Conservation (phyloP, 2,888 invertebrate genomes). For the Galeruca laticollis region DNA sequence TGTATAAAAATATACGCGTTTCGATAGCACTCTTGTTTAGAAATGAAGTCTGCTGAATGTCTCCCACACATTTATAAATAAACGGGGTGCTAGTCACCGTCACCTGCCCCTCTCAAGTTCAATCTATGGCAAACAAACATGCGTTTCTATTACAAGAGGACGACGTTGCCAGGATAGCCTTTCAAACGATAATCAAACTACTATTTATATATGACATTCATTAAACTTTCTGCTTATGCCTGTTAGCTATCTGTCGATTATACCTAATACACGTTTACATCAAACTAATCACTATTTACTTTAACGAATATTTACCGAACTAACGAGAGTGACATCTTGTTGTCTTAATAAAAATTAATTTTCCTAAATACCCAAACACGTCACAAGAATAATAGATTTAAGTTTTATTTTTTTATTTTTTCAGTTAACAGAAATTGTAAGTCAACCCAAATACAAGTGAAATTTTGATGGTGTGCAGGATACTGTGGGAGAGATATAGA, state of each 20-base stretch:
- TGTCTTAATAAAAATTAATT: constrained; percentile 50
- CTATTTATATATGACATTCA: constrained; percentile 57
- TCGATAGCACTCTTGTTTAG: constrained; percentile 62
- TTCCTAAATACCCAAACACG: constrained; percentile 16
- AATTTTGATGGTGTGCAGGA: no score
- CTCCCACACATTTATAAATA: constrained; percentile 64
- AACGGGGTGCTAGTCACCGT: constrained; percentile 60
- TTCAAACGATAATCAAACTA: constrained; percentile 52
- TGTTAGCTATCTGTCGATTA: constrained; percentile 51
- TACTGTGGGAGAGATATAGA: no score
- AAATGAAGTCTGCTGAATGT: constrained; percentile 64
- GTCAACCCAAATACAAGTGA: no score
- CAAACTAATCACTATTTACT: constrained; percentile 52
- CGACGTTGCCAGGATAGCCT: constrained; percentile 51
- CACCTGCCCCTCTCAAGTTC: constrained; percentile 59
- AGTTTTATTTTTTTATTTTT: neutral
- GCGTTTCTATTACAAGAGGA: constrained; percentile 56
- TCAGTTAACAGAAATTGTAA: neutral
- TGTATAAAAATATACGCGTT: constrained; percentile 63
- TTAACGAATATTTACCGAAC: constrained; percentile 48
- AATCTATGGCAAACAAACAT: constrained; percentile 60
- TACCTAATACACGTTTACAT: constrained; percentile 40
- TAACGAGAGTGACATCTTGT: constrained; percentile 51
- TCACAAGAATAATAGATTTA: neutral
- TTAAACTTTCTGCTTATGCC: constrained; percentile 48